These are phyloP conservation scores for Adelognathus sp. DNA, from an alignment of 2,888 invertebrate species.

Conservation along the genomic window DNA sequence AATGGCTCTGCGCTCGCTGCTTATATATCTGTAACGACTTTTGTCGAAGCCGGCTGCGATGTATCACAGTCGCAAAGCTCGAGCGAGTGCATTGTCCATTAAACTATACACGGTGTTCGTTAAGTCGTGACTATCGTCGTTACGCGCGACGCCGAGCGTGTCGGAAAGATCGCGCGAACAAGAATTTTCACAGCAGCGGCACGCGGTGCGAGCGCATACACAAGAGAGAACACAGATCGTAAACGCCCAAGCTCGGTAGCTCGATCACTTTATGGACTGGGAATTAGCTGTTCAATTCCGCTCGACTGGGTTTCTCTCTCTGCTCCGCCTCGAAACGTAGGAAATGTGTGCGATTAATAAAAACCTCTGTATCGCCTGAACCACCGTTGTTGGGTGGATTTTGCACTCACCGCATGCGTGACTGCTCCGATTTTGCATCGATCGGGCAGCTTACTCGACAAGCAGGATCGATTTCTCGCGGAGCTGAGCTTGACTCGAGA, in stretches of 20 bases:
- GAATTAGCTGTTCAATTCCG: conserved; percentile 34
- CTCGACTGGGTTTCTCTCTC: conserved; percentile 16
- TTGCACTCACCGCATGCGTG: conserved; percentile 5
- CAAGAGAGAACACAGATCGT: conserved; percentile 5
- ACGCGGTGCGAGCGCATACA: neutral
- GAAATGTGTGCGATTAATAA: neutral
- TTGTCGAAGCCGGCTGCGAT: conserved; percentile 8
- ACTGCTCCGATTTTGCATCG: neutral
- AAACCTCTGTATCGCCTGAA: neutral
- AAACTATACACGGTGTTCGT: conserved; percentile 11
- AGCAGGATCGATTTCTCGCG: conserved; percentile 33
- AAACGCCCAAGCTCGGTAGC: conserved; percentile 28
- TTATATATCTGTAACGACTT: conserved; percentile 15
- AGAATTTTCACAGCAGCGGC: conserved; percentile 6
- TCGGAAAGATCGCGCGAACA: conserved; percentile 36
- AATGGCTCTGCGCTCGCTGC: too few relatives aligned
- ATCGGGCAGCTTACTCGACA: neutral
- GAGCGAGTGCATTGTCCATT: neutral
- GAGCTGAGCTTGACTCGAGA: conserved; percentile 21
- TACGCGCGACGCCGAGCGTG: conserved; percentile 10
- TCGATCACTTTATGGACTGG: conserved; percentile 33
- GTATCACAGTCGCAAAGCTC: neutral
- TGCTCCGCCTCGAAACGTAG: neutral
- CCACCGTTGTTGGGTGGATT: neutral
- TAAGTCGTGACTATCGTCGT: conserved; percentile 35